phyloP scores from a whole-genome alignment of 1,140 invertebrate genomes.

The Lasioglossum albipes region DNA sequence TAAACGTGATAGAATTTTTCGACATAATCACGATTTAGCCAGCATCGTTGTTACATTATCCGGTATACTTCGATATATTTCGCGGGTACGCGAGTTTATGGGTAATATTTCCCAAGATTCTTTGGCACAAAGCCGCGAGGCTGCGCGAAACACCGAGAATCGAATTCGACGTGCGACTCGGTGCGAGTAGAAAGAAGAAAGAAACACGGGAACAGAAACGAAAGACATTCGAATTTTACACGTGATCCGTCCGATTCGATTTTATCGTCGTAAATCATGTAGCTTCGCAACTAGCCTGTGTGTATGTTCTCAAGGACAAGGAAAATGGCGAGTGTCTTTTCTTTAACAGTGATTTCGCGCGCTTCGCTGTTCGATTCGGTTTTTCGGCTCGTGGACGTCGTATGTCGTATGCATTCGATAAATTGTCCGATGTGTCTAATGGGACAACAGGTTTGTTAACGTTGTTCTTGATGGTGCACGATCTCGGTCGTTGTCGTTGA shows the following conservation, averaged over 20 bases:
- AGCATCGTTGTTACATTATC: conserved; percentile 3
- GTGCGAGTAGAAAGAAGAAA: conserved; percentile 20
- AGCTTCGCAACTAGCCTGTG: neutral
- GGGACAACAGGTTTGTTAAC: neutral
- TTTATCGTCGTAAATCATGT: neutral
- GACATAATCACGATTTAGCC: neutral
- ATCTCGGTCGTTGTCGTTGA: too few relatives aligned
- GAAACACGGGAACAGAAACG: conserved; percentile 23
- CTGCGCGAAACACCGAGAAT: conserved; percentile 57
- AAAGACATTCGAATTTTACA: conserved; percentile 39
- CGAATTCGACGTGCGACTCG: conserved; percentile 27
- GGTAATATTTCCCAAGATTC: conserved; percentile 76
- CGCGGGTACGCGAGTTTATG: conserved; percentile 69
- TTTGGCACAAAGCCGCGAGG: conserved; percentile 55
- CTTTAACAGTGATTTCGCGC: neutral
- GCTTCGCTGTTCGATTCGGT: neutral
- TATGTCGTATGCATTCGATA: neutral
- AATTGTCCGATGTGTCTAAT: neutral
- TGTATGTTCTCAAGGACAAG: neutral
- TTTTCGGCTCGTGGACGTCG: neutral
- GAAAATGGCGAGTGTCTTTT: conserved; percentile 8
- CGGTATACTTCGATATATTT: conserved; percentile 42
- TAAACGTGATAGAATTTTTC: conserved; percentile 11
- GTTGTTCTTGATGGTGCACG: neutral
- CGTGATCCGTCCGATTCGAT: neutral